A percentile compares a stretch with the other conserved stretches of the same genome.
These are phyloP conservation scores for Ophonus ardosiacus DNA, from an alignment of 2,888 invertebrate genomes.

Conservation along the genomic window DNA sequence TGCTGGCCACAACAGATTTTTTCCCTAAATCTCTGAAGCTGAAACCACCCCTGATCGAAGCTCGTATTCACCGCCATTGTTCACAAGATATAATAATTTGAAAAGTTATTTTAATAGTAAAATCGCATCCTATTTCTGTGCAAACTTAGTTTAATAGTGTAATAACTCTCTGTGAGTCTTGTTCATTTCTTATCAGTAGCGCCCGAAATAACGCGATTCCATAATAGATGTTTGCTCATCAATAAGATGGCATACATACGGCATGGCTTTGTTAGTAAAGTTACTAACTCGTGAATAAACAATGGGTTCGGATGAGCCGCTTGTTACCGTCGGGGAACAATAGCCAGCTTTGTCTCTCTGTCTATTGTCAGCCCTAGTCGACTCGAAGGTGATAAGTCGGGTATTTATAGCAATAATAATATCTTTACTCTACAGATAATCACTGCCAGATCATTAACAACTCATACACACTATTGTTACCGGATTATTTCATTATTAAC, in stretches of 20 bases:
- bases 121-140: not conserved
- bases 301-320: slow-evolving; percentile 39
- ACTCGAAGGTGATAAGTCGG: slow-evolving; percentile 37
- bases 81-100: too few relatives aligned
- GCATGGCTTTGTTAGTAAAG: slow-evolving; percentile 20
- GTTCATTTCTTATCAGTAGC: not conserved
- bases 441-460: not conserved
- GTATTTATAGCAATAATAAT: slow-evolving; percentile 50
- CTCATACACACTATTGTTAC: not conserved
- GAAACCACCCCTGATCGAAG: too few relatives aligned
- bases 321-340: slow-evolving; percentile 29
- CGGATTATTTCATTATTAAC: not conserved
- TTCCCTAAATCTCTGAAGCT: too few relatives aligned
- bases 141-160: not conserved
- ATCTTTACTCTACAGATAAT: slow-evolving; percentile 37
- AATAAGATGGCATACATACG: slow-evolving; percentile 36
- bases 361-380: slow-evolving; percentile 37
- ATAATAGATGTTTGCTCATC: slow-evolving; percentile 25
- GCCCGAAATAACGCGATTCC: slow-evolving; percentile 5
- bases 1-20: too few relatives aligned
- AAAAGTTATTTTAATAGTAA: not conserved
- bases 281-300: slow-evolving; percentile 41
- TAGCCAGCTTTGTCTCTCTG: slow-evolving; percentile 4
- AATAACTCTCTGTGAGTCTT: not conserved
- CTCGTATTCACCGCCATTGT: too few relatives aligned